Evolutionary conservation across 2,888 invertebrate genomes (phyloP).

Genomic region (Leptopilina myrica): DNA sequence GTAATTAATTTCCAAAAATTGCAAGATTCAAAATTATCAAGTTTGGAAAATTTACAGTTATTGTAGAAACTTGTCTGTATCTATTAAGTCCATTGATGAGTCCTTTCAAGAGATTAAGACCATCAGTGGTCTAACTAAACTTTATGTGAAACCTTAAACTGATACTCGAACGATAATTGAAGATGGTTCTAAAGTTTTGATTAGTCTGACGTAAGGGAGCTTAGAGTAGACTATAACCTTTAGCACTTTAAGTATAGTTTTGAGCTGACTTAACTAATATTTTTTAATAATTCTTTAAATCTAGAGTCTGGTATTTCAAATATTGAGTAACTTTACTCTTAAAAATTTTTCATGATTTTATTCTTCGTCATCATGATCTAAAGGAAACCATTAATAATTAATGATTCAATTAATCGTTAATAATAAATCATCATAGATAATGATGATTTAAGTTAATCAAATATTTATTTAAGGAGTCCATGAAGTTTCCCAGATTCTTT

Average conservation of each 20-base stretch:
- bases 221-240: neutral
- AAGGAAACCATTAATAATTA: too few relatives aligned
- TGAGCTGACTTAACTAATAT: neutral
- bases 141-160: constrained; percentile 2
- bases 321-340: neutral
- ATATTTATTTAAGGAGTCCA: too few relatives aligned
- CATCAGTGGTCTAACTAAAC: constrained; percentile 12
- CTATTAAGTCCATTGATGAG: neutral
- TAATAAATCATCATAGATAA: too few relatives aligned
- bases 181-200: constrained; percentile 3
- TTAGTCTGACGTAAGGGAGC: constrained; percentile 8
- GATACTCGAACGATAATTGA: constrained; percentile 7
- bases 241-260: neutral
- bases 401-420: too few relatives aligned
- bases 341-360: too few relatives aligned
- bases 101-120: constrained; percentile 1
- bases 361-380: too few relatives aligned
- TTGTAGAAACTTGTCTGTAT: neutral
- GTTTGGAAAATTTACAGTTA: too few relatives aligned
- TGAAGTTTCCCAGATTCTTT: too few relatives aligned
- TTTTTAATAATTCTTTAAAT: neutral
- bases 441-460: too few relatives aligned
- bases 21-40: too few relatives aligned
- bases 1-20: neutral
- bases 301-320: too few relatives aligned